phyloP scores from a whole-genome alignment of 2,797 vertebrate genomes.

The Pampus argenteus region DNA sequence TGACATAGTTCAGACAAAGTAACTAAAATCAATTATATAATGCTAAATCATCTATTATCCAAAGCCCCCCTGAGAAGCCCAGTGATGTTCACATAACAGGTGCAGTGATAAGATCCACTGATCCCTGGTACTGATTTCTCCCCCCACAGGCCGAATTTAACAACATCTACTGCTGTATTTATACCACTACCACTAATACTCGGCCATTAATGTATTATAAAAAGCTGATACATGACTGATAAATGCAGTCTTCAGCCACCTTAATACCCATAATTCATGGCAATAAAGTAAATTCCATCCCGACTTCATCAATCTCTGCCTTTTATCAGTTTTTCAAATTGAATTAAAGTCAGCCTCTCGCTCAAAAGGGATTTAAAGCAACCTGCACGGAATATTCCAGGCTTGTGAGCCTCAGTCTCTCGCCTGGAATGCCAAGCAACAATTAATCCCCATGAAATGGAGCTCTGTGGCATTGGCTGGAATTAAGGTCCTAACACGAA shows the following conservation, averaged over 20 bases:
- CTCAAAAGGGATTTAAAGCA: conserved; percentile 75
- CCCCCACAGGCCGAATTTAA: conserved; percentile 32
- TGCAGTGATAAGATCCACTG: conserved; percentile 56
- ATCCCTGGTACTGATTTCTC: conserved; percentile 37
- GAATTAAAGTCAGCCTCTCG: conserved; percentile 76
- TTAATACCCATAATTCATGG: conserved; percentile 60
- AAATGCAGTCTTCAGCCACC: conserved; percentile 49
- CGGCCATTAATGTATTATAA: conserved; percentile 51
- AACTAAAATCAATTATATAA: conserved; percentile 61
- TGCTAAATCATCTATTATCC: conserved; percentile 52
- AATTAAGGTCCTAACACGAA: conserved; percentile 73
- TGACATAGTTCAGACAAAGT: conserved; percentile 34
- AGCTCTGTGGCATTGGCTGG: conserved; percentile 70
- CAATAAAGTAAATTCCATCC: conserved; percentile 69
- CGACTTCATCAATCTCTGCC: conserved; percentile 60
- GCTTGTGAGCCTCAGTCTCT: conserved; percentile 53
- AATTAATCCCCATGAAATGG: conserved; percentile 74
- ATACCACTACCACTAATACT: conserved; percentile 19
- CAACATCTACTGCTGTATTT: conserved; percentile 43
- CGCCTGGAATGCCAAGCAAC: conserved; percentile 73
- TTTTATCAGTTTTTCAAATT: conserved; percentile 76
- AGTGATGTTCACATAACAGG: conserved; percentile 48
- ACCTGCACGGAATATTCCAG: conserved; percentile 61
- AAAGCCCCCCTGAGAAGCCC: conserved; percentile 36
- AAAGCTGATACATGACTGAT: conserved; percentile 59